phyloP scores from a whole-genome alignment of 1,140 invertebrate species.

The Archivesica marissinica region DNA sequence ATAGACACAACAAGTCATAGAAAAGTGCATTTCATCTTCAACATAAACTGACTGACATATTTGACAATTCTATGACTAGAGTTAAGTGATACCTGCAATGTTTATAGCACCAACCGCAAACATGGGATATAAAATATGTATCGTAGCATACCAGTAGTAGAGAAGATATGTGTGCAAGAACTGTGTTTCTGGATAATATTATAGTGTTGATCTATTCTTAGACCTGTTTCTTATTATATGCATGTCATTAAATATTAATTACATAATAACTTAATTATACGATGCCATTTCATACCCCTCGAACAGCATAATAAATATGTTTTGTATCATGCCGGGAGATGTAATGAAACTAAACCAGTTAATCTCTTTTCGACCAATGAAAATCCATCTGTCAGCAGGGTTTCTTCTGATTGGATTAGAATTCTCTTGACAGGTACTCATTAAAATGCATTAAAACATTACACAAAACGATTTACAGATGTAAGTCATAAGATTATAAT shows the following conservation, averaged over 20 bases:
- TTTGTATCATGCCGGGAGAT: neutral
- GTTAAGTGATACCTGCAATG: too few species aligned
- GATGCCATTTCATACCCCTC: neutral
- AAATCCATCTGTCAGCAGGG: neutral
- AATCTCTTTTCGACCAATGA: neutral
- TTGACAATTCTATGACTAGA: too few species aligned
- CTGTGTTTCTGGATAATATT: too few species aligned
- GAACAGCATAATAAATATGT: neutral
- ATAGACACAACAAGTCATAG: too few species aligned
- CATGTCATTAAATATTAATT: conserved; percentile 14
- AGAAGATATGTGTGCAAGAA: too few species aligned
- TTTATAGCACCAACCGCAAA: too few species aligned
- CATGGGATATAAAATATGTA: too few species aligned
- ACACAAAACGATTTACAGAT: neutral
- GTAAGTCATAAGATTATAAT: neutral
- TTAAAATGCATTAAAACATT: conserved; percentile 10
- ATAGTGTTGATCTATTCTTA: too few species aligned
- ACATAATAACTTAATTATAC: conserved; percentile 11
- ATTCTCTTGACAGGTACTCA: conserved; percentile 5
- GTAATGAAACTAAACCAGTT: conserved; percentile 7
- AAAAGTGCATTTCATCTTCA: too few species aligned
- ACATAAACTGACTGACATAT: too few species aligned
- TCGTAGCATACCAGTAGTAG: too few species aligned
- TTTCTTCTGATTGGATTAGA: conserved; percentile 7
- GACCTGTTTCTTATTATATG: neutral